These are phyloP conservation scores for Amiota mariae DNA, from an alignment of 2,888 invertebrate species.

Conservation along the genomic window DNA sequence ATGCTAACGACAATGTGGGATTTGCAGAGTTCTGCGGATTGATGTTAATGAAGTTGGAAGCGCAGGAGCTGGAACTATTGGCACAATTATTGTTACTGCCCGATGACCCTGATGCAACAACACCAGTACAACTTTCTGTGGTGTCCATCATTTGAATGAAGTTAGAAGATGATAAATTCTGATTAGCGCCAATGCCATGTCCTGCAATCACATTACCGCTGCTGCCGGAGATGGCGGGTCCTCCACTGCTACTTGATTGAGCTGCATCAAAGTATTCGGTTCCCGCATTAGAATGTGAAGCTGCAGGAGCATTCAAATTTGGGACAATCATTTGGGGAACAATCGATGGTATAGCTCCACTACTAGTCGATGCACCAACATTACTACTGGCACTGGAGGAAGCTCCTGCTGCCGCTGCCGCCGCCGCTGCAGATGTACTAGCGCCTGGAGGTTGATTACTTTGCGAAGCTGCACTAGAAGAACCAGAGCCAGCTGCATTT, in stretches of 20 bases:
- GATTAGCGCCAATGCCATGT: conserved; percentile 38
- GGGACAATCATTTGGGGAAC: conserved; percentile 19
- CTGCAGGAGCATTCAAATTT: background rate
- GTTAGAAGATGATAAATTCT: conserved; percentile 41
- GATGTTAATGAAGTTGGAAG: conserved; percentile 44
- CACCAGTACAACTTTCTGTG: conserved; percentile 48
- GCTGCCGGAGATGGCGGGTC: conserved; percentile 41
- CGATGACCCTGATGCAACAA: conserved; percentile 12
- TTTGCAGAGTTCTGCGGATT: conserved; percentile 38
- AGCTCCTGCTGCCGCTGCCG: background rate
- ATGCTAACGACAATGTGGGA: conserved; percentile 37
- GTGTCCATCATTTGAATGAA: conserved; percentile 58
- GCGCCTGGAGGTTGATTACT: conserved; percentile 16
- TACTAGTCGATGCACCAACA: conserved; percentile 14
- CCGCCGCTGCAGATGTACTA: conserved; percentile 6
- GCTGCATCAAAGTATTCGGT: conserved; percentile 57
- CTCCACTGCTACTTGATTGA: conserved; percentile 45
- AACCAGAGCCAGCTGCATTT: conserved; percentile 62
- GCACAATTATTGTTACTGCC: conserved; percentile 42
- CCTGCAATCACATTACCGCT: conserved; percentile 6
- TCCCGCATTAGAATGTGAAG: conserved; percentile 24
- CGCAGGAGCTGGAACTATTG: conserved; percentile 42
- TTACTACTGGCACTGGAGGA: background rate
- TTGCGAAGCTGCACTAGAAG: conserved; percentile 39
- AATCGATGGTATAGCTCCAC: conserved; percentile 37